Evolutionary conservation across 2,113 vertebrate species (phyloP), one percentile per base, ranked within the genome.

Genomic region (Paramormyrops kingsleyae): DNA sequence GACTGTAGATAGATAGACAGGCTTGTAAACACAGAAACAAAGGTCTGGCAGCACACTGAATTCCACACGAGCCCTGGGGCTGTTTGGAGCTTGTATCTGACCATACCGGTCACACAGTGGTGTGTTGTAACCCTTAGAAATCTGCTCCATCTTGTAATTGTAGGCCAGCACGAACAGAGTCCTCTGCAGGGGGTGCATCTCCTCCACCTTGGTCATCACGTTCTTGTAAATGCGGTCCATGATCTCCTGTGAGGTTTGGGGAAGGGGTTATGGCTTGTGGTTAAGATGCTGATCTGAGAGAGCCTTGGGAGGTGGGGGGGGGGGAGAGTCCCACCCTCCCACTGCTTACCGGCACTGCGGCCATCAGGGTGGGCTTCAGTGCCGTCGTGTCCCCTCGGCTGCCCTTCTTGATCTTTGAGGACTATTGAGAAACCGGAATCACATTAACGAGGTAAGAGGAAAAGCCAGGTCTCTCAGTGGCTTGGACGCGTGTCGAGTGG

Each of bases 151-250:
- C 94, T 99, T 99, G 93, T 99, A 99, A 95, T 99, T 99, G 95
- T 99, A 99, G 5, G 98, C 99, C 92, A 99, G 91, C 91, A 97
- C 97, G 94, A 99, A 99, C 0, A 99, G 95, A 19, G 97, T 97
- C 88, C 95, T 94, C 92, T 99, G 98, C 77, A 99, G 95, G 93
- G 94, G 95, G 89, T 96, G 99, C 99, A 99, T 99, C 93, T 97
- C 97, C 90, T 97, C 98, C 90, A 99, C 98, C 95, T 98, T 99
- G 91, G 96, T 99, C 98, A 99, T 99, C 88, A 99, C 98, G 1
- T 98, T 99, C 96, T 99, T 99, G 94, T 99, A 99, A 93, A 99
- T 99, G 7, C 98, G 97, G 93, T 99, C 99, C 99, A 99, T 99
- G 90, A 99, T 99, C 96, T 99, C 99, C 99, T 99, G 39, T 77